Conservation (phyloP, 1,140 invertebrate genomes). For the Pseudachorutes palmiensis region DNA sequence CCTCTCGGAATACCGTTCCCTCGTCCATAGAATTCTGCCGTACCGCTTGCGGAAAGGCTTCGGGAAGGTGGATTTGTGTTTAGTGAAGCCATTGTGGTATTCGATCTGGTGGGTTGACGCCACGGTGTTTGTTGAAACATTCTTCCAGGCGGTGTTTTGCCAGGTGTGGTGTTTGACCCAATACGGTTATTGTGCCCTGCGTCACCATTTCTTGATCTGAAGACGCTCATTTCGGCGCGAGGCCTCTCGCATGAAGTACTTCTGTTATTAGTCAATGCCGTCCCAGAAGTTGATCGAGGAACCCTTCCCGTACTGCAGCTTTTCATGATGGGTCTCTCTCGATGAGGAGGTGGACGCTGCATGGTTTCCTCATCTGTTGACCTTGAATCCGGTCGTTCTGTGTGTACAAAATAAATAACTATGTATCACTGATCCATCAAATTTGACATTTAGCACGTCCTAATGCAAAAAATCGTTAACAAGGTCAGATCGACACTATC, state of each 20-base stretch:
- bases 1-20: background rate
- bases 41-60: conserved; percentile 33
- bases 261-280: conserved; percentile 2
- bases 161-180: too few species aligned
- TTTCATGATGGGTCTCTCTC: conserved; percentile 22
- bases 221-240: background rate
- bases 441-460: too few species aligned
- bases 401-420: too few species aligned
- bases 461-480: too few species aligned
- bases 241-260: conserved; percentile 28
- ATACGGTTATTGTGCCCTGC: too few species aligned
- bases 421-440: too few species aligned
- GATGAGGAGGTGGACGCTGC: background rate
- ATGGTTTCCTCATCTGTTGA: conserved; percentile 34
- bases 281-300: background rate
- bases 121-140: background rate
- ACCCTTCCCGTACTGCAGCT: conserved; percentile 31
- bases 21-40: conserved; percentile 29
- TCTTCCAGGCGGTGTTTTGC: background rate
- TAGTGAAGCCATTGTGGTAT: conserved; percentile 5
- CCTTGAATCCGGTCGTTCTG: conserved; percentile 37
- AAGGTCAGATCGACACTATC: too few species aligned
- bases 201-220: background rate
- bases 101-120: background rate
- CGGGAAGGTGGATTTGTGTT: conserved; percentile 10